phyloP scores from a whole-genome alignment of 2,797 vertebrate genomes.

The Podarcis siculus region DNA sequence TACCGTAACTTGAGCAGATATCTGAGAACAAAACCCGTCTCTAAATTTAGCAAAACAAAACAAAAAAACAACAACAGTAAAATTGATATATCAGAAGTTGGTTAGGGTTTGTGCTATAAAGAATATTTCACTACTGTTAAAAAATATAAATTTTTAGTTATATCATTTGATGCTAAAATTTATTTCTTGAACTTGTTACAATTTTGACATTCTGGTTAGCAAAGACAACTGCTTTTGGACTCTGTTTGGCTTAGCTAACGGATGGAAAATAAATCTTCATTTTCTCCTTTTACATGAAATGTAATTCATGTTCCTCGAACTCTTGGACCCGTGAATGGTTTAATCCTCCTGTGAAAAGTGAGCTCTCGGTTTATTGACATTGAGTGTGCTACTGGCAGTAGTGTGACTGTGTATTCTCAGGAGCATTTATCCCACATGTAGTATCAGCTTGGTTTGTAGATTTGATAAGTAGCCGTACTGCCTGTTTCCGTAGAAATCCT shows the following conservation, averaged over 20 bases:
- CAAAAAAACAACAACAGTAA: slow-evolving; percentile 56
- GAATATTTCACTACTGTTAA: slow-evolving; percentile 56
- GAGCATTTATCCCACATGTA: slow-evolving; percentile 36
- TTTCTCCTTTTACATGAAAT: slow-evolving; percentile 77
- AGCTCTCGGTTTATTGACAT: slow-evolving; percentile 81
- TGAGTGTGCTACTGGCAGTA: slow-evolving; percentile 58
- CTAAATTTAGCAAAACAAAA: slow-evolving; percentile 64
- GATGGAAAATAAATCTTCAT: slow-evolving; percentile 84
- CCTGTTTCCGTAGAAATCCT: slow-evolving; percentile 57
- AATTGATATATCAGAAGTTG: slow-evolving; percentile 70
- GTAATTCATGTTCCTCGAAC: slow-evolving; percentile 63
- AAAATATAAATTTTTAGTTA: slow-evolving; percentile 69
- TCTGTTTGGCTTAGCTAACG: slow-evolving; percentile 67
- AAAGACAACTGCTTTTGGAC: slow-evolving; percentile 70
- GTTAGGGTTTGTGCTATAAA: slow-evolving; percentile 61
- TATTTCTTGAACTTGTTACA: slow-evolving; percentile 74
- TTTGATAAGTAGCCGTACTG: slow-evolving; percentile 50
- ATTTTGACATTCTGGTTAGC: slow-evolving; percentile 71
- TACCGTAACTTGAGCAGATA: slow-evolving; percentile 53
- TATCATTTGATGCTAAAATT: slow-evolving; percentile 80
- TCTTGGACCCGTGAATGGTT: slow-evolving; percentile 78
- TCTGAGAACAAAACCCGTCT: slow-evolving; percentile 51
- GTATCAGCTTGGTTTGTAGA: slow-evolving; percentile 44
- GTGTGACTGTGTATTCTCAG: slow-evolving; percentile 12
- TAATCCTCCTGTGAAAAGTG: slow-evolving; percentile 68